Percentiles rank a stretch among this genome's conserved stretches.
These are phyloP conservation scores for Corythucha ciliata DNA, from an alignment of 2,888 invertebrate species.

Conservation along the genomic window DNA sequence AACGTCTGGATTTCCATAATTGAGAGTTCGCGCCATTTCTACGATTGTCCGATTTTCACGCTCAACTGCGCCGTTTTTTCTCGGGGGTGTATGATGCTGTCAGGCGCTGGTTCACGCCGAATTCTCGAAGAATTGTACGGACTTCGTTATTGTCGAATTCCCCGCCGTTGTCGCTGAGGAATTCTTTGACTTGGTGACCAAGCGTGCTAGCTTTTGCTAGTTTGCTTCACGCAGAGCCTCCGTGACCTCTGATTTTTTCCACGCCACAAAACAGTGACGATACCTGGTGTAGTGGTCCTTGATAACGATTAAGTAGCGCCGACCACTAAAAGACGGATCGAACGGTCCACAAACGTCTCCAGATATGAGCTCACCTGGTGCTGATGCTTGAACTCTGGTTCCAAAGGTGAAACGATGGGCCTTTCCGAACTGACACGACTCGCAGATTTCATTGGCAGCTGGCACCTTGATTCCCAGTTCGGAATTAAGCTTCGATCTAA, in stretches of 20 bases:
- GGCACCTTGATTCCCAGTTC: conserved; percentile 35
- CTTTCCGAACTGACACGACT: conserved; percentile 34
- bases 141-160: conserved; percentile 20
- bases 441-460: conserved; percentile 32
- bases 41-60: conserved; percentile 30
- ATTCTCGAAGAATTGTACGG: conserved; percentile 24
- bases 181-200: conserved; percentile 13
- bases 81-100: conserved; percentile 29
- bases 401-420: conserved; percentile 32
- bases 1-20: conserved; percentile 25
- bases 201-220: conserved; percentile 4
- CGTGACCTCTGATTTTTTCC: conserved; percentile 17
- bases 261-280: too few species aligned
- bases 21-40: conserved; percentile 30
- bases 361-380: conserved; percentile 34
- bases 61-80: conserved; percentile 28
- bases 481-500: conserved; percentile 35
- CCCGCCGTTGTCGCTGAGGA: conserved; percentile 19
- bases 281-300: too few species aligned
- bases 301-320: conserved; percentile 15
- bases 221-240: conserved; percentile 1
- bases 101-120: conserved; percentile 26
- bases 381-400: conserved; percentile 21
- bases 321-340: conserved; percentile 21
- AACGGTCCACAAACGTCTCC: conserved; percentile 34